Evolutionary conservation across 1,140 invertebrate genomes (phyloP).

Genomic region (Saxidomus purpurata): DNA sequence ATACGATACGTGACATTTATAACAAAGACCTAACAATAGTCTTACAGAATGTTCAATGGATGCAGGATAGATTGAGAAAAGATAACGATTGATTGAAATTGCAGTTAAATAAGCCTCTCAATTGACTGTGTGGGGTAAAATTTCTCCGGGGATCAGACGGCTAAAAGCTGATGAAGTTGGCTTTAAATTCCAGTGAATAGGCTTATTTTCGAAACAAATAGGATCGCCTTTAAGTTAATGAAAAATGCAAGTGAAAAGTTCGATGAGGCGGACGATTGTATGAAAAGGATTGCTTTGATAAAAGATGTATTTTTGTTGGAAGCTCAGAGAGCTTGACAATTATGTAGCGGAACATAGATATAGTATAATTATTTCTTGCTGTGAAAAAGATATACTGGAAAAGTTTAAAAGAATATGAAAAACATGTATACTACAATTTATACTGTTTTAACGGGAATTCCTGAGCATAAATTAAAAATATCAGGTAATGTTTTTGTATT

Average conservation of each 20-base stretch:
- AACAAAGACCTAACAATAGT: neutral
- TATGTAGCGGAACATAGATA: too few relatives aligned
- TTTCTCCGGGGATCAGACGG: neutral
- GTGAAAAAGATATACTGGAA: too few relatives aligned
- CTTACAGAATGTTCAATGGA: neutral
- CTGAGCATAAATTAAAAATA: conserved; percentile 38
- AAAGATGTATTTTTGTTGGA: neutral
- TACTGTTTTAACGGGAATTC: conserved; percentile 48
- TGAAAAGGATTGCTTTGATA: neutral
- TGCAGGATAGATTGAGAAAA: conserved; percentile 6
- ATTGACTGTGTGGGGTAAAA: neutral
- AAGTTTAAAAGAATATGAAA: neutral
- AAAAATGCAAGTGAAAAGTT: too few relatives aligned
- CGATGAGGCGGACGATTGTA: neutral
- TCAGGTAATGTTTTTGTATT: conserved; percentile 26
- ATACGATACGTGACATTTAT: neutral
- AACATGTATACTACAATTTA: conserved; percentile 62
- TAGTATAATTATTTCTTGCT: too few relatives aligned
- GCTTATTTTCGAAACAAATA: too few relatives aligned
- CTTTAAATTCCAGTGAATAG: too few relatives aligned
- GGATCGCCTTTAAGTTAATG: too few relatives aligned
- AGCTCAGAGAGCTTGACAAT: neutral
- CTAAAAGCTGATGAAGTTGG: neutral
- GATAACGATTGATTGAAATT: conserved; percentile 2
- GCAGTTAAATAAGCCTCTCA: neutral